Evolutionary conservation across 1,140 invertebrate genomes (phyloP).

Genomic region (Drosophila nigrodunni): DNA sequence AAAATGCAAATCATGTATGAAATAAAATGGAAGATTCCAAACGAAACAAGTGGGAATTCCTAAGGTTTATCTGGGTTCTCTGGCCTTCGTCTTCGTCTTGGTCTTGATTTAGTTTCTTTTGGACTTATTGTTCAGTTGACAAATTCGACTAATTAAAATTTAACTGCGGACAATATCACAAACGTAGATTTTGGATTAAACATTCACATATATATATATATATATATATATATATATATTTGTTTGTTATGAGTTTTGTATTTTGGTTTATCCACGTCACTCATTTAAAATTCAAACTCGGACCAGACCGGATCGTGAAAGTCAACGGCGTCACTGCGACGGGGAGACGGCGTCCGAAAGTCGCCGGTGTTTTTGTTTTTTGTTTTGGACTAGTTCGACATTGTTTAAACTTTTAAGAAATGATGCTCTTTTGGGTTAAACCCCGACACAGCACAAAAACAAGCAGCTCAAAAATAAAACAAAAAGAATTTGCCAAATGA

Average conservation of each 20-base stretch:
- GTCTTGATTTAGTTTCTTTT: constrained; percentile 35
- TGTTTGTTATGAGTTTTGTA: constrained; percentile 1
- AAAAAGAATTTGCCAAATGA: constrained; percentile 66
- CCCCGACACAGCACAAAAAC: constrained; percentile 42
- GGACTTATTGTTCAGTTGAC: constrained; percentile 45
- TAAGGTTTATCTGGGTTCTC: constrained; percentile 58
- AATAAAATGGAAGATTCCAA: constrained; percentile 54
- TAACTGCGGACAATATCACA: constrained; percentile 22
- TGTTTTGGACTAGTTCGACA: constrained; percentile 59
- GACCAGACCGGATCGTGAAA: constrained; percentile 75
- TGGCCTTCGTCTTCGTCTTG: constrained; percentile 40
- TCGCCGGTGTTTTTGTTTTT: constrained; percentile 44
- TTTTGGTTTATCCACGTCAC: constrained; percentile 69
- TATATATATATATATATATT: not conserved
- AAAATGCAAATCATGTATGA: constrained; percentile 41
- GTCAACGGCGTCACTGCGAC: constrained; percentile 51
- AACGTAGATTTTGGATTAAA: constrained; percentile 10
- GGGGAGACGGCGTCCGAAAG: constrained; percentile 41
- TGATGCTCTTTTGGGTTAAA: constrained; percentile 61
- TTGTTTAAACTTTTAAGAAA: constrained; percentile 25
- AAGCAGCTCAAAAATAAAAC: constrained; percentile 9
- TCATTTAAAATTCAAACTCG: constrained; percentile 56
- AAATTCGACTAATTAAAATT: constrained; percentile 64
- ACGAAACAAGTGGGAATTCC: constrained; percentile 60
- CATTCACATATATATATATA: constrained; percentile 8